Evolutionary conservation across 2,797 vertebrate species (phyloP), one percentile per base, ranked within the genome.

Genomic region (Hoplostethus atlanticus): DNA sequence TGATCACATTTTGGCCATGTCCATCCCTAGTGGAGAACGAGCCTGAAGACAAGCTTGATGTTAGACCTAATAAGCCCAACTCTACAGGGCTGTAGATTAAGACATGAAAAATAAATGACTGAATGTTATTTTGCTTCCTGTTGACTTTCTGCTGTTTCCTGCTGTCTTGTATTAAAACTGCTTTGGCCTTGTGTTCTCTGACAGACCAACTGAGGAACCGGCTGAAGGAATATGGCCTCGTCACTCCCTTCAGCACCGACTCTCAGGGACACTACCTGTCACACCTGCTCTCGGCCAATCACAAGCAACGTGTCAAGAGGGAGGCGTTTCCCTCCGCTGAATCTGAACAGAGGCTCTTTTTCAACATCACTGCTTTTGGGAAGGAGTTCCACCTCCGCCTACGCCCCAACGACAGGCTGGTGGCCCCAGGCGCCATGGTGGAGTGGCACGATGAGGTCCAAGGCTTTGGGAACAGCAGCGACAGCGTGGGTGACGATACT

Each of bases 321-420:
- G 96, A 96, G 46, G 90, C 10, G 10, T 52, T 81, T 1, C 67
- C 92, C 2, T 73, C 77, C 0, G 84, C 51, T 1, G 76, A 76
- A 0, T 64, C 90, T 1, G 84, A 90, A 0, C 92, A 84, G 68
- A 84, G 77, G 25, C 92, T 99, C 3, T 99, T 96, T 79, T 99
- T 99, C 85, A 99, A 99, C 4, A 80, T 99, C 87, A 95, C 95
- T 0, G 97, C 96, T 2, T 99, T 99, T 0, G 98, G 97, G 36
- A 95, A 93, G 90, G 96, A 97, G 77, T 97, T 99, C 89, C 98
- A 98, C 58, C 96, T 99, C n/a, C 92, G 96, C 0, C 92, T 99
- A 67, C 93, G 80, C 2, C 96, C 96, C 17, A 99, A 98, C 80
- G 80, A 78, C 5, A 90, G 89, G 3, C 83, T 99, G 10, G 90